phyloP scores from a whole-genome alignment of 2,113 vertebrate genomes.

The Plecotus auritus region DNA sequence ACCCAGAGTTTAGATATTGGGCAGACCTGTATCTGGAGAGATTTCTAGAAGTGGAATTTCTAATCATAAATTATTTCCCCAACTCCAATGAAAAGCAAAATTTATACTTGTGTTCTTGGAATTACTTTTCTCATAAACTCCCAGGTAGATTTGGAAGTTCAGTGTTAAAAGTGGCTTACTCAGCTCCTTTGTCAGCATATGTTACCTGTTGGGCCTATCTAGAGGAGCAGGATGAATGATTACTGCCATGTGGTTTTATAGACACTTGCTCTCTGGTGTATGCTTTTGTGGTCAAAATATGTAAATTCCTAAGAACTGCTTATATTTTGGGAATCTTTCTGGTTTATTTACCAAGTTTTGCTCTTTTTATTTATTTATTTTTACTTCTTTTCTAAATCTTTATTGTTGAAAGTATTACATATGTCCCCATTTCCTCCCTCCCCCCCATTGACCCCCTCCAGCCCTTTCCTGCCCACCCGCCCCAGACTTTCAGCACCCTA shows the following conservation, averaged over 20 bases:
- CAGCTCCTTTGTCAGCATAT: background rate
- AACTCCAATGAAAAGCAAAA: background rate
- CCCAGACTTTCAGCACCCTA: too few species aligned
- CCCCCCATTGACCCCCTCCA: too few species aligned
- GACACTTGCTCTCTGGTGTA: background rate
- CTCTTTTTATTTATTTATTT: background rate
- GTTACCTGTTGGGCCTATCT: background rate
- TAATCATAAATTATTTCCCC: background rate
- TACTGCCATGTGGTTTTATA: background rate
- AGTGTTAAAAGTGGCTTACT: background rate
- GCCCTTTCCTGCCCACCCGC: too few species aligned
- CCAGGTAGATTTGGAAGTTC: background rate
- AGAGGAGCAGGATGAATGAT: background rate
- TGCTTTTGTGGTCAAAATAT: background rate
- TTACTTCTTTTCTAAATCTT: background rate
- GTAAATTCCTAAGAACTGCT: background rate
- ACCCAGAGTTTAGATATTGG: background rate
- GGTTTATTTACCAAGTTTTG: background rate
- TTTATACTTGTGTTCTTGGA: background rate
- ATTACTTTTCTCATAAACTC: background rate
- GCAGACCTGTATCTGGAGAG: background rate
- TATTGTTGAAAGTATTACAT: too few species aligned
- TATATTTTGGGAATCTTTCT: background rate
- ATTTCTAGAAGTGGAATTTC: slow-evolving; percentile 24
- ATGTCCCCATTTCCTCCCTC: too few species aligned